Evolutionary conservation across 2,888 invertebrate genomes (phyloP), one percentile per base, ranked within the genome.

Genomic region (Quadroppia sp.): DNA sequence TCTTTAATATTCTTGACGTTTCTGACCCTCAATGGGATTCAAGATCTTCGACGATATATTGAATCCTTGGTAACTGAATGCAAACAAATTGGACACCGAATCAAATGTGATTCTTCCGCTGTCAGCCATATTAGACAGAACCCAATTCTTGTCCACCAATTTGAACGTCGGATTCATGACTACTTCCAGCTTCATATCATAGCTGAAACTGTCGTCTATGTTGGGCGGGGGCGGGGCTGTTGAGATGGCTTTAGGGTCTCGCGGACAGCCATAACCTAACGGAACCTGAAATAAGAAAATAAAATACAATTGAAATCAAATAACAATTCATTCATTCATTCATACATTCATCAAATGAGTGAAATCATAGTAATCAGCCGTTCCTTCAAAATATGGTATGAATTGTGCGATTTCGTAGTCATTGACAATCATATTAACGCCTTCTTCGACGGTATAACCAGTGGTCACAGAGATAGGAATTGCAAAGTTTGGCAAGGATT

Each of bases 131-230:
- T 50, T 50, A n/a, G 7, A 9, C 17, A 20, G 4, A 50, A 4
- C 3, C n/a, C 17, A 17, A 15, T 50, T 15, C 4, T 4, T 50
- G 7, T 15, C 50, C 6, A 3, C 20, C 20, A 4, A 4, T 15
- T 20, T 50, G 15, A 9, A 50, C 7, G 7, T 50, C 15, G 50
- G 50, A 15, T 20, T 50, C 50, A 50, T 50, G 7, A 50, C 50
- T n/a, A 50, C 50, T 15, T 50, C 50, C 20, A 50, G 50, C 15
- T 50, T 50, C 50, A 50, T 50, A 50, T 50, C 50, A 50, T 50
- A 50, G 50, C 50, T 50, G 50, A 7, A 50, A n/a, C 50, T 20
- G 20, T 4, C 17, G n/a, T 50, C 15, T 17, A 50, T 4, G 20
- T 50, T 11, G 9, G 50, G 15, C 17, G 50, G 50, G 6, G 17